Percentiles rank a stretch among this genome's conserved stretches.
phyloP scores from a whole-genome alignment of 2,888 invertebrate species.

The Amphiduros pacificus region DNA sequence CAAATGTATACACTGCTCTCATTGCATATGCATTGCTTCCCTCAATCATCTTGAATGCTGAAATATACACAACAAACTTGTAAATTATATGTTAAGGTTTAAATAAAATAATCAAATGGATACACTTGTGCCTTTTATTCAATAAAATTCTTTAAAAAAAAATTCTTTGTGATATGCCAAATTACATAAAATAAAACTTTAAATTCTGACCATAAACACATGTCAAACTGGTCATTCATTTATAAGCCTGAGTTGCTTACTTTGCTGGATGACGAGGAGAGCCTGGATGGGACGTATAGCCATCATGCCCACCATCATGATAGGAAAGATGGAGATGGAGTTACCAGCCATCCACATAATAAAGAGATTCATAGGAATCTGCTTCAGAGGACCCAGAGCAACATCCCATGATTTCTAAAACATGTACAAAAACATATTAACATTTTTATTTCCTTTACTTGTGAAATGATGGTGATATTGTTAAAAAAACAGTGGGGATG shows the following conservation, averaged over 20 bases:
- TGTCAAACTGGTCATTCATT: constrained; percentile 2
- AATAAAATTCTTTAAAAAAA: background rate
- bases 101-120: too few relatives aligned
- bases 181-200: background rate
- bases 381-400: constrained; percentile 91
- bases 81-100: too few relatives aligned
- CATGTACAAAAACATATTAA: background rate
- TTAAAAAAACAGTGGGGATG: background rate
- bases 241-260: constrained; percentile 43
- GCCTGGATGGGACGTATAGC: constrained; percentile 95
- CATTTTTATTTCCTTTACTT: background rate
- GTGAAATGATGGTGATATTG: background rate
- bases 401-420: constrained; percentile 88
- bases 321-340: constrained; percentile 98
- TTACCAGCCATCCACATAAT: constrained; percentile 99
- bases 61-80: background rate
- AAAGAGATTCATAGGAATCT: constrained; percentile 95
- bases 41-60: constrained; percentile 89
- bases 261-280: constrained; percentile 76
- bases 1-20: constrained; percentile 89
- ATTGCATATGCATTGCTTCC: constrained; percentile 87
- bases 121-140: too few relatives aligned
- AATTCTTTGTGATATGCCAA: background rate
- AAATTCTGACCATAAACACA: too few relatives aligned
- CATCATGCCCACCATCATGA: constrained; percentile 99